Conservation (phyloP, 1,140 invertebrate genomes). For the Idris sp. region DNA sequence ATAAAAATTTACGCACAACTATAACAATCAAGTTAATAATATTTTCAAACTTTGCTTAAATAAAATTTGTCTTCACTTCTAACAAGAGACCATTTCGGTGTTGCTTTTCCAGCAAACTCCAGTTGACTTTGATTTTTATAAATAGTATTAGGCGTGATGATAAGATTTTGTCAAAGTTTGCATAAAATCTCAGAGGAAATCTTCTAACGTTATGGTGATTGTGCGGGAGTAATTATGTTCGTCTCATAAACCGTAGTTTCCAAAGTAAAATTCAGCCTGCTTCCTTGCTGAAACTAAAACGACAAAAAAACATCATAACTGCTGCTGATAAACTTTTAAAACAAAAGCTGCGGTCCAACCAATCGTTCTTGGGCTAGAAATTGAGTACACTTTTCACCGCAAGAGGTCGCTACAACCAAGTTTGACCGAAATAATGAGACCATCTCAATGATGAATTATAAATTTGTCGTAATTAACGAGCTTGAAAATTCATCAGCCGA, state of each 20-base stretch:
- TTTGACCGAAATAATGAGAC: conserved; percentile 17
- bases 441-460: conserved; percentile 33
- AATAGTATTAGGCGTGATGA: conserved; percentile 26
- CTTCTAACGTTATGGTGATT: conserved; percentile 29
- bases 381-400: no score
- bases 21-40: no score
- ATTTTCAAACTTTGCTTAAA: no score
- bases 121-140: conserved; percentile 27
- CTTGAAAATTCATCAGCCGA: conserved; percentile 51
- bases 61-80: no score
- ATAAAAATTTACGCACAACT: no score
- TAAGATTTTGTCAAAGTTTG: conserved; percentile 29
- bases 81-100: conserved; percentile 9
- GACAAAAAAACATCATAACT: conserved; percentile 9
- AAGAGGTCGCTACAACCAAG: conserved; percentile 7
- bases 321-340: no score
- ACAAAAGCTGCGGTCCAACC: no score
- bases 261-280: conserved; percentile 9
- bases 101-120: no score
- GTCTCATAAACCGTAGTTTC: conserved; percentile 15
- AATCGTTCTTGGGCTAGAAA: no score
- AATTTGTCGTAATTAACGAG: conserved; percentile 51
- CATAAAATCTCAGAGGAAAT: conserved; percentile 32
- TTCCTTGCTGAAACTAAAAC: conserved; percentile 4
- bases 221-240: conserved; percentile 8